Conservation (phyloP, 2,888 invertebrate species). For the Tricholauxania praeusta region DNA sequence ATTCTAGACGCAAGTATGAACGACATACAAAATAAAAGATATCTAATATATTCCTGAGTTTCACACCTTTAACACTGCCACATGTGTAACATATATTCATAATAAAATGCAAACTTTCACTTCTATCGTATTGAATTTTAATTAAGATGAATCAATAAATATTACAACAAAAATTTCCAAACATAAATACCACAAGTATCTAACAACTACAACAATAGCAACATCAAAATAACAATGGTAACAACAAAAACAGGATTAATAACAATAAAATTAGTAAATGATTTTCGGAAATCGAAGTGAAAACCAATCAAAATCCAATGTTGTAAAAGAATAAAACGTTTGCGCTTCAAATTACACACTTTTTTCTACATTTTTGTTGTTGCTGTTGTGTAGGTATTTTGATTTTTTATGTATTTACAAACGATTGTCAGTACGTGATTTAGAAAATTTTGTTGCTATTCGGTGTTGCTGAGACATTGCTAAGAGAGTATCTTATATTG, state of each 20-base stretch:
- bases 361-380: constrained; percentile 34
- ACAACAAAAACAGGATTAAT: neutral
- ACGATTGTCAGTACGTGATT: too few relatives aligned
- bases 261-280: neutral
- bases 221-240: neutral
- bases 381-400: constrained; percentile 10
- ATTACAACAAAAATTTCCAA: neutral
- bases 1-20: too few relatives aligned
- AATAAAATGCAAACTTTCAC: too few relatives aligned
- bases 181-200: neutral
- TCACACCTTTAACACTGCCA: too few relatives aligned
- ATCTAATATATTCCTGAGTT: too few relatives aligned
- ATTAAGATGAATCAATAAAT: neutral
- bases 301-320: too few relatives aligned
- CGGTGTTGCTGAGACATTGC: too few relatives aligned
- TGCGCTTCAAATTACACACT: constrained; percentile 41
- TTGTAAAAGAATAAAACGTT: constrained; percentile 33
- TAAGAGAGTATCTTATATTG: too few relatives aligned
- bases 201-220: neutral
- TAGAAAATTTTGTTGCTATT: too few relatives aligned
- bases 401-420: neutral
- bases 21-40: too few relatives aligned
- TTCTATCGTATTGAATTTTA: neutral
- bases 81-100: too few relatives aligned
- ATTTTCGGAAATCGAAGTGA: neutral